These are phyloP conservation scores for Nansenia antarctica DNA, from an alignment of 2,113 vertebrate species.

Conservation along the genomic window DNA sequence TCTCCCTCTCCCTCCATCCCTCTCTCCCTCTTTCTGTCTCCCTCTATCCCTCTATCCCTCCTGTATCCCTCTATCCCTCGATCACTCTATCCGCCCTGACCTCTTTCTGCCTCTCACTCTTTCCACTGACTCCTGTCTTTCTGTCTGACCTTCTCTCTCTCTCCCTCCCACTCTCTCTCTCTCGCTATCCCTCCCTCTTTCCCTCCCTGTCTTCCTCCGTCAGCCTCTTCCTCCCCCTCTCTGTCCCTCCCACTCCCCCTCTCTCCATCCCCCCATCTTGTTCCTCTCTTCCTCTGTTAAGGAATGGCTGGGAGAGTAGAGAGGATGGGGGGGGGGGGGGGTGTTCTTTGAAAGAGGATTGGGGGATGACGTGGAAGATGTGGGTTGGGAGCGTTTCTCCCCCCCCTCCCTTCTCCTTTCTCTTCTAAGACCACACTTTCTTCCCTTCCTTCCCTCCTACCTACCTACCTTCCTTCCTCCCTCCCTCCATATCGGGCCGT, in stretches of 20 bases:
- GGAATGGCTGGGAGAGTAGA: slow-evolving; percentile 4
- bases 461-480: slow-evolving; percentile 50
- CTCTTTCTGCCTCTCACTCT: background rate
- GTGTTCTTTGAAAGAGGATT: background rate
- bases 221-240: slow-evolving; percentile 4
- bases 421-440: slow-evolving; percentile 30
- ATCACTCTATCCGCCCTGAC: background rate
- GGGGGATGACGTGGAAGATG: slow-evolving; percentile 11
- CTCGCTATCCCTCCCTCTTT: background rate
- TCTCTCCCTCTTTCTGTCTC: background rate
- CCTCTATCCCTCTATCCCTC: background rate
- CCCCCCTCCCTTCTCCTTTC: slow-evolving; percentile 24
- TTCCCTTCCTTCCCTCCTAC: slow-evolving; percentile 40
- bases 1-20: background rate
- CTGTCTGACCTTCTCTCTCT: slow-evolving; percentile 12
- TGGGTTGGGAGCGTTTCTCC: background rate
- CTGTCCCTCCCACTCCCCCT: background rate
- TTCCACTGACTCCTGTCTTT: background rate
- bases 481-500: slow-evolving; percentile 35
- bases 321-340: slow-evolving; percentile 1
- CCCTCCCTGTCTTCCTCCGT: too few species aligned
- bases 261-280: background rate
- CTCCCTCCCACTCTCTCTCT: background rate
- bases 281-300: slow-evolving; percentile 7
- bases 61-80: background rate